Base-by-base conservation (phyloP, 2,113 vertebrate species). In the Dromaius novaehollandiae region DNA sequence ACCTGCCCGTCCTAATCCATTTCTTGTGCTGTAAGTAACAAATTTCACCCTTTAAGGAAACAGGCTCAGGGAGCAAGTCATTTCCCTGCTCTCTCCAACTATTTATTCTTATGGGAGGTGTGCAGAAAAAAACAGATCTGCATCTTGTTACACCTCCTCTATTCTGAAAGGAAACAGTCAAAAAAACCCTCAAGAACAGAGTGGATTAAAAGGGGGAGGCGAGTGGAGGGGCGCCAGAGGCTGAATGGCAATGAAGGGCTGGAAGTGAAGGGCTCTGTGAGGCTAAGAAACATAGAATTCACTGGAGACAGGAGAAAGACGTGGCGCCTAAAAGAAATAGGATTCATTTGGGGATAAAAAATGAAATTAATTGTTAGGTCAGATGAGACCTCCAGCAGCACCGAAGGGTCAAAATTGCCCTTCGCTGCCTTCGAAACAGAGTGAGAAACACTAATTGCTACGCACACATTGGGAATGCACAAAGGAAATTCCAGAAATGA, bases 401-500 rank as follows among this genome's bases (percentile, higher is more conserved):
- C 40, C 26, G 70, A 92, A 93, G 25, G 6, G 48, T 63, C 58
- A 91, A 93, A 94, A 86, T 65, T 69, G 32, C 56, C 38, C 65
- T 95, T 68, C 51, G 76, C 51, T 80, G 58, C 55, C 70, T 46
- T 93, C 88, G 48, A 51, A 90, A 86, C 79, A 80, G 28, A 84
- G 71, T 60, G 60, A 64, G n/a, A 92, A 95, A 90, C 61, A 76
- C 75, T 92, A 93, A 90, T 96, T 82, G 65, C 42, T 92, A 65
- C 24, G 92, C 93, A 93, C 83, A 87, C 13, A 25, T 3, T 61
- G 51, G 65, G 86, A 94, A 92, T 53, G 86, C 86, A 68, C 40
- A 88, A 86, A 95, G 88, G 88, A 96, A 96, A 94, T 93, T 92
- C 77, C 80, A 92, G 89, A 94, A 96, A 75, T 0, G 26, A 76